Base-by-base conservation (phyloP, 64 coral and sea anemone species). In the Montipora efflorescens region DNA sequence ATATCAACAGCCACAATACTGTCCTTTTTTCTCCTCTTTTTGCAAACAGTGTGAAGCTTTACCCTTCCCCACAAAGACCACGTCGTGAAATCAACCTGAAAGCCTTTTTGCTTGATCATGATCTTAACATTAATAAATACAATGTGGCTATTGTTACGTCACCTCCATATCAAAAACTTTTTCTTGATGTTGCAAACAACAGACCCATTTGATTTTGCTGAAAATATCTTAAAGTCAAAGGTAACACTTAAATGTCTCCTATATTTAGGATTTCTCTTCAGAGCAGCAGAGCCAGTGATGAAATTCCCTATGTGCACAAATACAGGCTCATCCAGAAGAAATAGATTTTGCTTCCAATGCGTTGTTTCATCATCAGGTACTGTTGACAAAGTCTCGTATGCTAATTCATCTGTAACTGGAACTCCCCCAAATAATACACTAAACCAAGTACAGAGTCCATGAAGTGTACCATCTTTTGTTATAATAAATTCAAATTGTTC, bases 281-380 rank as follows among this genome's bases (percentile, higher is more conserved):
- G 71, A n/a, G 81, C 66, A 9, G 95, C 91, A 74, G 93, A 84
- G 52, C 96, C 96, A 85, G 82, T 78, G 12, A 98, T 84, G 20
- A 84, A 21, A 44, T 98, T 90, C 2, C 93, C 93, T 12, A 1
- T 75, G 13, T 50, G 7, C 62, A 98, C 96, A 95, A 59, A 70
- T 20, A 98, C 79, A 80, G 96, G 90, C 5, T 95, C 68, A 28
- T 98, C 96, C 59, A 98, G 64, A 52, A 98, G 71, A 88, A 98
- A 98, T 15, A 98, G 74, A 76, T 98, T 94, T 62, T 98, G 96
- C 49, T 98, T 98, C 96, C 96, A 98, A 72, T 98, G 96, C 0
- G 96, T 98, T 13, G 77, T 1, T 74, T 95, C 55, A 67, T 87
- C n/a, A 79, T 69, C 79, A 59, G 96, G 96, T 15, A 44, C 61